Conservation (phyloP, 2,797 vertebrate genomes). For the Typhlichthys eigenmanni region DNA sequence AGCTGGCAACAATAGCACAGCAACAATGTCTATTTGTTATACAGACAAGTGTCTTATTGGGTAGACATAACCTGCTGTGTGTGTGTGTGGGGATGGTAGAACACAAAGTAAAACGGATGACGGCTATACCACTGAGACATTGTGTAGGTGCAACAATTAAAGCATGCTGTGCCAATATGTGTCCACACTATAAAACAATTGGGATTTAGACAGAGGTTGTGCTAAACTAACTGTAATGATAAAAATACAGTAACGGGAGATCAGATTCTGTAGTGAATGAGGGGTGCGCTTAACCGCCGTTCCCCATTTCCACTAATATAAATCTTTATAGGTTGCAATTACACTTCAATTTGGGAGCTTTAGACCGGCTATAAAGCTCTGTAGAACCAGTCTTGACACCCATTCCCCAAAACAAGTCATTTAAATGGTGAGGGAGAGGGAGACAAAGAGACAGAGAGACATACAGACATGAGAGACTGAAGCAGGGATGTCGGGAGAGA, state of each 20-base stretch:
- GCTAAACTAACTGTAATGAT: conserved; percentile 55
- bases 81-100: conserved; percentile 40
- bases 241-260: conserved; percentile 26
- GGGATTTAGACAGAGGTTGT: conserved; percentile 1
- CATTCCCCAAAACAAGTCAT: conserved; percentile 64
- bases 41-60: conserved; percentile 77
- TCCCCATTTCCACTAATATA: conserved; percentile 44
- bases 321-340: conserved; percentile 65
- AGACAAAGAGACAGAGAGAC: conserved; percentile 16
- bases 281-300: conserved; percentile 37
- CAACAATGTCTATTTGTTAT: conserved; percentile 75
- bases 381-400: conserved; percentile 56
- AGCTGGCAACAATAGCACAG: conserved; percentile 69
- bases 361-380: conserved; percentile 48
- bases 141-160: conserved; percentile 60
- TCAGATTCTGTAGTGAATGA: conserved; percentile 40
- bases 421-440: conserved; percentile 45
- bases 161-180: conserved; percentile 32
- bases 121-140: conserved; percentile 69
- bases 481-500: conserved; percentile 41
- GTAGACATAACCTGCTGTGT: conserved; percentile 61
- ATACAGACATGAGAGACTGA: conserved; percentile 8
- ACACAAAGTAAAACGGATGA: conserved; percentile 60
- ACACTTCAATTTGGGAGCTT: conserved; percentile 58
- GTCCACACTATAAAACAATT: conserved; percentile 34